A percentile compares a stretch with the other conserved stretches of the same genome.
Conservation (phyloP, 2,888 invertebrate species). For the Archaeoteleia sp. region DNA sequence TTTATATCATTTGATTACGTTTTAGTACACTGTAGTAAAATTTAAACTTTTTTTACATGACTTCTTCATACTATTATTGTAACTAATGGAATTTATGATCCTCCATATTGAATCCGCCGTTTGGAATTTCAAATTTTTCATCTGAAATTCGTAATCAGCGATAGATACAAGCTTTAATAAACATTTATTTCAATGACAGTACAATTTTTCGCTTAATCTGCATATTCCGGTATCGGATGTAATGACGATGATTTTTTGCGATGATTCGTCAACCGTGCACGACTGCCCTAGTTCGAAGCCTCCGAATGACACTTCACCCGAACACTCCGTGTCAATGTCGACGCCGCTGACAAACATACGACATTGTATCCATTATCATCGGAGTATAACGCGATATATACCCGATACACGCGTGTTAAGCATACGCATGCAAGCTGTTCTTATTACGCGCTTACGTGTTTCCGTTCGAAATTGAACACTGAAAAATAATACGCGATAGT, state of each 20-base stretch:
- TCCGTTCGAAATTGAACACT: conserved; percentile 26
- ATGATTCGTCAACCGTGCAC: conserved; percentile 23
- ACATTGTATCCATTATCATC: conserved; percentile 33
- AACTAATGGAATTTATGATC: too few species aligned
- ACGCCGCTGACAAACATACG: conserved; percentile 29
- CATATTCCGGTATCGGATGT: conserved; percentile 18
- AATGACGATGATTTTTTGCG: conserved; percentile 24
- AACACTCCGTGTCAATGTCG: conserved; percentile 28
- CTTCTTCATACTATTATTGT: too few species aligned
- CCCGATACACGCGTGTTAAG: conserved; percentile 14
- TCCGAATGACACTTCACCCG: conserved; percentile 9
- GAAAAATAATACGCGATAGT: conserved; percentile 12
- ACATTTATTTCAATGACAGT: too few species aligned
- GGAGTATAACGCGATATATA: conserved; percentile 25
- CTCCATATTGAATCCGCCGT: too few species aligned
- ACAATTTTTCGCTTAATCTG: conserved; percentile 6
- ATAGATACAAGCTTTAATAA: too few species aligned
- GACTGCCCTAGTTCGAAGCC: conserved; percentile 33
- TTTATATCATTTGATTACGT: too few species aligned
- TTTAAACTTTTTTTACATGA: too few species aligned
- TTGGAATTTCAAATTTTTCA: conserved; percentile 27
- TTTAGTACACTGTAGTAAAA: too few species aligned
- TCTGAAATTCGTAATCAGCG: too few species aligned
- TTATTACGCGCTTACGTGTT: conserved; percentile 35
- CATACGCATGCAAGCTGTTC: conserved; percentile 15